Conservation (phyloP, 2,113 vertebrate genomes). For the Phoenicopterus ruber region DNA sequence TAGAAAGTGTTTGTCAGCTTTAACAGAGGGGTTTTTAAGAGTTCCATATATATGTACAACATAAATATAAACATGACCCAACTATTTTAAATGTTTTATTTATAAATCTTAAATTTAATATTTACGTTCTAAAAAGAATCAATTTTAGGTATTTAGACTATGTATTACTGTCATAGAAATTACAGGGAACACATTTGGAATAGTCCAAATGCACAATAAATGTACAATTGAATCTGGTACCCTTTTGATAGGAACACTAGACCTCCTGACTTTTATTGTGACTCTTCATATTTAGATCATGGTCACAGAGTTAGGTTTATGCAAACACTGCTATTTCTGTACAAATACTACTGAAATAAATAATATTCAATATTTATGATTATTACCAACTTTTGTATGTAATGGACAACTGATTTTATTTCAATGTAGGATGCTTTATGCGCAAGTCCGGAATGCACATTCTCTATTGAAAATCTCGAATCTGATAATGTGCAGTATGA, state of each 20-base stretch:
- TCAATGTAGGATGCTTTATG: neutral
- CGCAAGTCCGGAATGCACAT: neutral
- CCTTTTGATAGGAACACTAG: neutral
- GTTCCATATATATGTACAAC: neutral
- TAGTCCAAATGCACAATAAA: neutral
- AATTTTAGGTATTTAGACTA: neutral
- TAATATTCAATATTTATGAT: neutral
- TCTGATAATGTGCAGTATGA: neutral
- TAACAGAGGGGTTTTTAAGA: neutral
- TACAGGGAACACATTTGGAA: neutral
- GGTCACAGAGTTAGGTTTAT: neutral
- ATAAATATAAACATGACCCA: neutral
- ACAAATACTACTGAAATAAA: neutral
- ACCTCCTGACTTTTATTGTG: neutral
- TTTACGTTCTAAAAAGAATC: neutral
- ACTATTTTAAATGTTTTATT: neutral
- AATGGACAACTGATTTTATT: neutral
- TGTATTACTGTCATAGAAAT: neutral
- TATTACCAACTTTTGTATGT: neutral
- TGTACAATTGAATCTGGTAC: neutral
- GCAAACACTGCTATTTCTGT: neutral
- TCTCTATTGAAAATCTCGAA: neutral
- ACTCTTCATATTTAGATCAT: neutral
- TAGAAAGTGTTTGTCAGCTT: neutral
- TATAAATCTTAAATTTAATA: neutral